Base-by-base conservation (phyloP, 2,888 invertebrate genomes). In the Aphrophora alni region DNA sequence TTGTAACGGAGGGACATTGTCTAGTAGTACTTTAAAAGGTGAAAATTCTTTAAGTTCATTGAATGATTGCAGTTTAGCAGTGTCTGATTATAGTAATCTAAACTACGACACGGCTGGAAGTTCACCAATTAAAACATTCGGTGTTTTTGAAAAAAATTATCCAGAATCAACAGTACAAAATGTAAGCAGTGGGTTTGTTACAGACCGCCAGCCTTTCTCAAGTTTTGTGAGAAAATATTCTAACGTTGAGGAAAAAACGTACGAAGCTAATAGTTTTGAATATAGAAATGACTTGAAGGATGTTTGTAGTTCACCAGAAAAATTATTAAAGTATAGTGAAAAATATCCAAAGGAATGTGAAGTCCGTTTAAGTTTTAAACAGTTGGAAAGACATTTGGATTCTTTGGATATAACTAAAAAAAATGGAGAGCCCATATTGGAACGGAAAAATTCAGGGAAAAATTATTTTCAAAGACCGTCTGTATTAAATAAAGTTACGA, bases 391-490 rank as follows among this genome's bases (percentile, higher is more conserved):
- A 12, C 78, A 78, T 21, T 33, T 78, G 28, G 81, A 81, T n/a
- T 77, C 72, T 5, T 70, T 81, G 70, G 81, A 81, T 44, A 69
- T 81, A 73, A 78, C 68, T 21, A 81, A 78, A 28, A 78, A 77
- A 24, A 81, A 78, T 38, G 14, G 38, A 44, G 80, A 80, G 28
- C 59, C 59, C 8, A 26, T 77, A n/a, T 21, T 75, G 17, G 75
- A 75, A 33, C 3, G 33, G 33, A 33, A 33, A 33, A 33, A 33
- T 33, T 33, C 33, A 8, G 33, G 33, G 8, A 33, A 33, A 33
- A 44, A 10, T 44, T 14, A 10, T 44, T 44, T 44, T 44, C 44
- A 44, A 44, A 44, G 14, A 17, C 44, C 44, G 12, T 1, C 70
- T 10, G 25, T 26, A 17, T 72, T 44, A 8, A 73, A 73, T 24